phyloP scores from a whole-genome alignment of 1,140 invertebrate genomes.

The Heliconius hewitsoni region DNA sequence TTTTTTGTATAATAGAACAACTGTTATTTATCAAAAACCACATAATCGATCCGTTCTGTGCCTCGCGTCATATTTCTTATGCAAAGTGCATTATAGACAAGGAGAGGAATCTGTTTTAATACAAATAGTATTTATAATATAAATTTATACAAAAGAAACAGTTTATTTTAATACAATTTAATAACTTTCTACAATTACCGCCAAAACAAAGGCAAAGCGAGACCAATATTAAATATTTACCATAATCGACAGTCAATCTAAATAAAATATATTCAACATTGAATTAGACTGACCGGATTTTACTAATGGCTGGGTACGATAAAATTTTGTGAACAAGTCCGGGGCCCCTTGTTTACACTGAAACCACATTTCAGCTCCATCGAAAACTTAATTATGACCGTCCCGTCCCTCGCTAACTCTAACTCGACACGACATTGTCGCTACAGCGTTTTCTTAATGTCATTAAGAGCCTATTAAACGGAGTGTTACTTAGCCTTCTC shows the following conservation, averaged over 20 bases:
- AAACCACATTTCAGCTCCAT: slow-evolving; percentile 61
- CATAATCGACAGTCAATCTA: neutral
- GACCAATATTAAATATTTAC: neutral
- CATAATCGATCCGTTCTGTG: too few relatives aligned
- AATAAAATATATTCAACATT: slow-evolving; percentile 33
- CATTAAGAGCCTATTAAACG: slow-evolving; percentile 52
- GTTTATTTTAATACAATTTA: neutral
- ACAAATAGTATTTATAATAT: too few relatives aligned
- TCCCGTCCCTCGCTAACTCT: slow-evolving; percentile 43
- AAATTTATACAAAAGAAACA: too few relatives aligned
- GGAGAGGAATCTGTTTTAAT: too few relatives aligned
- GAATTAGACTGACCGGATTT: slow-evolving; percentile 40
- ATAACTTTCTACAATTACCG: neutral
- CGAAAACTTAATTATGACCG: slow-evolving; percentile 62
- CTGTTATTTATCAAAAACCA: too few relatives aligned
- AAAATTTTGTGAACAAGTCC: slow-evolving; percentile 42
- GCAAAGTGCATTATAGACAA: too few relatives aligned
- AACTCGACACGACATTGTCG: slow-evolving; percentile 48
- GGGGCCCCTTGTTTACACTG: slow-evolving; percentile 53
- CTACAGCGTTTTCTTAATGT: slow-evolving; percentile 59
- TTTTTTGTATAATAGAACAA: too few relatives aligned
- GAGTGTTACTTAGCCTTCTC: slow-evolving; percentile 48
- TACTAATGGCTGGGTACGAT: neutral
- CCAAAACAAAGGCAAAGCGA: neutral
- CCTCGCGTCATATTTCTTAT: too few relatives aligned